Evolutionary conservation across 2,888 invertebrate species (phyloP).

Genomic region (Dasypogon diadema): DNA sequence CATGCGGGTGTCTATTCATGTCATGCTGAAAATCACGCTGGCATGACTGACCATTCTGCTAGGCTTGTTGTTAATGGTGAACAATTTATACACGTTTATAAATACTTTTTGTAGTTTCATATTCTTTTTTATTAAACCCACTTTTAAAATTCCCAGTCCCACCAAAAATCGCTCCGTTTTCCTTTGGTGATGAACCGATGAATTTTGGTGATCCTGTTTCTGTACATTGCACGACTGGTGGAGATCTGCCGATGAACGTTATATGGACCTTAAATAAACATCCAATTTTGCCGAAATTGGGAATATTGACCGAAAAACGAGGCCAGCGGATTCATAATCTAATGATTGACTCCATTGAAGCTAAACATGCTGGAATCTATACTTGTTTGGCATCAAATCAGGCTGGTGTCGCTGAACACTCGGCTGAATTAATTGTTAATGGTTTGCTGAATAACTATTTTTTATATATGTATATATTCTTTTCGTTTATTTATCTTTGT

Average conservation of each 20-base stretch:
- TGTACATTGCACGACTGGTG: conserved; percentile 76
- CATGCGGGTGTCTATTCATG: conserved; percentile 80
- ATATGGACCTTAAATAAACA: conserved; percentile 78
- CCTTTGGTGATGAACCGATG: conserved; percentile 80
- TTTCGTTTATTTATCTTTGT: conserved; percentile 13
- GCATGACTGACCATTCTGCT: conserved; percentile 72
- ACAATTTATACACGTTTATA: not conserved
- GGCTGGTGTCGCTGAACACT: conserved; percentile 77
- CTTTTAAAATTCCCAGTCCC: too few relatives aligned
- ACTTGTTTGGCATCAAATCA: conserved; percentile 80
- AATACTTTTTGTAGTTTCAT: not conserved
- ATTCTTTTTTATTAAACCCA: conserved; percentile 1
- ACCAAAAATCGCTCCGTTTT: conserved; percentile 74
- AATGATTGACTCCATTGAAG: conserved; percentile 77
- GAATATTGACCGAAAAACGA: conserved; percentile 65
- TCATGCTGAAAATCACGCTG: conserved; percentile 76
- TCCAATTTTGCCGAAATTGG: conserved; percentile 65
- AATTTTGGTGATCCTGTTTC: conserved; percentile 76
- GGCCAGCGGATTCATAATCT: conserved; percentile 72
- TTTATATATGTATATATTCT: not conserved
- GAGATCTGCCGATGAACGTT: conserved; percentile 83
- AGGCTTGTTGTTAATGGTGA: conserved; percentile 73
- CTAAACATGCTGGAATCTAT: conserved; percentile 80
- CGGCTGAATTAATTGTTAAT: conserved; percentile 79
- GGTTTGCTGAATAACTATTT: conserved; percentile 73